Percentiles rank a stretch among this genome's conserved stretches.
Evolutionary conservation across 2,113 vertebrate genomes (phyloP).

Genomic region (Corythornis cristatus): DNA sequence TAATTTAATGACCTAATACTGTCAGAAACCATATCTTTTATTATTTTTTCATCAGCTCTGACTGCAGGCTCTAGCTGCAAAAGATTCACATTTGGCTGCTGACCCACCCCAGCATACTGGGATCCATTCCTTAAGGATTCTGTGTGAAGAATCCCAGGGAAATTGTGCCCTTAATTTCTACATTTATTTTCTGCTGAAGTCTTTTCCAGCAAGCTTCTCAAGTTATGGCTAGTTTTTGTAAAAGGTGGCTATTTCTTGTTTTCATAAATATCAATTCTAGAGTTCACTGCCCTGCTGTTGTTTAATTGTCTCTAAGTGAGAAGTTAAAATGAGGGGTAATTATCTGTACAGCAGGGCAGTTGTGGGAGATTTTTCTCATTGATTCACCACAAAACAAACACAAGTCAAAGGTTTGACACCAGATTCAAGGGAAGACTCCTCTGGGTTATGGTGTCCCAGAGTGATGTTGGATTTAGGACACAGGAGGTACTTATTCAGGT

Average conservation of each 20-base stretch:
- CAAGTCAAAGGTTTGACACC: neutral
- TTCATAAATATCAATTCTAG: neutral
- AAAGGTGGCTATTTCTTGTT: fast-evolving
- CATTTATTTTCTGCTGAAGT: neutral
- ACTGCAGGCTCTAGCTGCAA: neutral
- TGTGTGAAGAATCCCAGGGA: neutral
- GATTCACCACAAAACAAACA: neutral
- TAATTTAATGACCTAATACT: neutral
- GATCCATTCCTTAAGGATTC: neutral
- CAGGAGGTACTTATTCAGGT: neutral
- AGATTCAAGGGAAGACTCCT: neutral
- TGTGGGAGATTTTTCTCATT: neutral
- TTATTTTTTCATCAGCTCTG: neutral
- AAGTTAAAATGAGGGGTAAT: neutral
- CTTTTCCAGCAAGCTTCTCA: neutral
- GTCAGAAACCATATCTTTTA: neutral
- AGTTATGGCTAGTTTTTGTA: neutral
- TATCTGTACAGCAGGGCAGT: neutral
- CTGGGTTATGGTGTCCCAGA: neutral
- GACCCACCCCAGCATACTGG: neutral
- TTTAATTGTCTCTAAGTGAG: neutral
- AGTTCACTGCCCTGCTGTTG: neutral
- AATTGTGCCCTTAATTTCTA: neutral
- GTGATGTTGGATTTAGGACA: neutral
- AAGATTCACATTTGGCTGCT: neutral